Evolutionary conservation across 2,888 invertebrate species (phyloP).

Genomic region (Drosophila rubida): DNA sequence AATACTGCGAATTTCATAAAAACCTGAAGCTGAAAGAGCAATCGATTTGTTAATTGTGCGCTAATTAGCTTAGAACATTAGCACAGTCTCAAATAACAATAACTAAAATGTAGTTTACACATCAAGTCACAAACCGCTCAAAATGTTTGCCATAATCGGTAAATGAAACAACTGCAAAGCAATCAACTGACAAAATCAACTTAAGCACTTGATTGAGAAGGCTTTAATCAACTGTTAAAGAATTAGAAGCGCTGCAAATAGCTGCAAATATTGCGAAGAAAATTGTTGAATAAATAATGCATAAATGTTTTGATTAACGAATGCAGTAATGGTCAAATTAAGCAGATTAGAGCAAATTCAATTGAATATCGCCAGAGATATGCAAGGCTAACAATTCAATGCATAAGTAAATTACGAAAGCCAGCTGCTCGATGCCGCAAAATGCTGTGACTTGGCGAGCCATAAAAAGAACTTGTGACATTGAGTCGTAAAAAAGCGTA

Average conservation of each 20-base stretch:
- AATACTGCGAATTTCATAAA: slow-evolving; percentile 10
- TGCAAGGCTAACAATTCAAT: not conserved
- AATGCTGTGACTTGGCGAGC: not conserved
- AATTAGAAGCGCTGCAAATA: no score
- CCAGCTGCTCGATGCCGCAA: not conserved
- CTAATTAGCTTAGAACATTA: not conserved
- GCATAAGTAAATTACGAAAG: not conserved
- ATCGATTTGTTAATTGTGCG: not conserved
- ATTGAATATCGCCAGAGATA: not conserved
- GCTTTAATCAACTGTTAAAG: no score
- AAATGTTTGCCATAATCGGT: no score
- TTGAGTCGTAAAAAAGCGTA: slow-evolving; percentile 15
- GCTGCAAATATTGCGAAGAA: no score
- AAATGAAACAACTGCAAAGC: no score
- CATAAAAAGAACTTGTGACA: slow-evolving; percentile 1
- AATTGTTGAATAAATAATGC: no score
- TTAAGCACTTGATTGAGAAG: no score
- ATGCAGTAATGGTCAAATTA: not conserved
- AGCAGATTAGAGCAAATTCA: not conserved
- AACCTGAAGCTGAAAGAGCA: slow-evolving; percentile 1
- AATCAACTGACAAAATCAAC: no score
- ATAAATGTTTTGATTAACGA: no score
- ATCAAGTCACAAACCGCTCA: no score
- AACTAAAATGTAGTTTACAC: no score
- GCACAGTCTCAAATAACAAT: no score